Percentiles rank a stretch among this genome's conserved stretches.
phyloP scores from a whole-genome alignment of 2,888 invertebrate genomes.

The Ecdyonurus torrentis region DNA sequence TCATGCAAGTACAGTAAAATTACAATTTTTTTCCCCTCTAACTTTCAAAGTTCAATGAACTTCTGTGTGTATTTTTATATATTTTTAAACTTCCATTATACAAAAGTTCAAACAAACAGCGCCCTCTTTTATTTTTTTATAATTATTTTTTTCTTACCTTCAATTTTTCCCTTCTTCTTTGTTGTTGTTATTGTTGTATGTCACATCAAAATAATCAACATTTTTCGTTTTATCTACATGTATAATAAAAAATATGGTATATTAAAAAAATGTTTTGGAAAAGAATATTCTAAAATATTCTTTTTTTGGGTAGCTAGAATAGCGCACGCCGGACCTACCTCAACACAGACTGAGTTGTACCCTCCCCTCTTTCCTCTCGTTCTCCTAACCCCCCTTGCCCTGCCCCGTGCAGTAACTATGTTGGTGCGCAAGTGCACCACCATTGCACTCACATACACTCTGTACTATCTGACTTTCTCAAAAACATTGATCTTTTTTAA shows the following conservation, averaged over 20 bases:
- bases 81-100: not conserved
- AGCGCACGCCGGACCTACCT: conserved; percentile 3
- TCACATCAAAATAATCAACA: not conserved
- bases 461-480: not conserved
- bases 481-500: not conserved
- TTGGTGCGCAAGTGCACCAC: not conserved
- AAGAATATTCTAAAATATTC: not conserved
- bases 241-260: not conserved
- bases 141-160: not conserved
- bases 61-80: not conserved
- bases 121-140: not conserved
- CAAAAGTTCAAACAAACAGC: not conserved
- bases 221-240: no score
- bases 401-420: not conserved
- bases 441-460: not conserved
- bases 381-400: not conserved
- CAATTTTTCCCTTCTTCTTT: not conserved
- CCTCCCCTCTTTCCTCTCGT: not conserved
- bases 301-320: not conserved
- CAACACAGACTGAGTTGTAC: conserved; percentile 2
- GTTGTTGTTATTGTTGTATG: no score
- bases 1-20: not conserved
- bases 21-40: not conserved
- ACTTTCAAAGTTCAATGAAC: not conserved
- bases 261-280: not conserved